A percentile compares a stretch with the other conserved stretches of the same genome.
Evolutionary conservation across 1,140 invertebrate species (phyloP).

Genomic region (Drosophila kurseongensis): DNA sequence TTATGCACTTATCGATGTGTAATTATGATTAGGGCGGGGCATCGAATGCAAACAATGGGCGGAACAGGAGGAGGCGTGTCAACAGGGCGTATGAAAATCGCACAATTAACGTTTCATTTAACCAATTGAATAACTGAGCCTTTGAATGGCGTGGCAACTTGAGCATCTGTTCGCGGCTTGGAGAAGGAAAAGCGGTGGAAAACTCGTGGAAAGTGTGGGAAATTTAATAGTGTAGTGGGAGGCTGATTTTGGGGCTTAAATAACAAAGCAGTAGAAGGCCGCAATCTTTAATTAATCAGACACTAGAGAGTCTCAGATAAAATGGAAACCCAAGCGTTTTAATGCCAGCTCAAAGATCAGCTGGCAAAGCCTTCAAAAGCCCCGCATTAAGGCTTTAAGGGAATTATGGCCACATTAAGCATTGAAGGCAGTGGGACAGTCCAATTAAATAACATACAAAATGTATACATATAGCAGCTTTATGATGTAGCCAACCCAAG

Average conservation of each 20-base stretch:
- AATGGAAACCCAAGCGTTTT: neutral
- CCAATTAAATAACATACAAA: too few species aligned
- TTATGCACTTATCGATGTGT: slow-evolving; percentile 47
- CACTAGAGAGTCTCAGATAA: slow-evolving; percentile 2
- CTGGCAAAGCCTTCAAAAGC: slow-evolving; percentile 4
- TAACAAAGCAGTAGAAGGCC: neutral
- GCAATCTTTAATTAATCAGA: slow-evolving; percentile 28
- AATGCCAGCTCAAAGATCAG: slow-evolving; percentile 21
- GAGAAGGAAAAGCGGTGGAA: neutral
- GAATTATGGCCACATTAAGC: slow-evolving; percentile 28
- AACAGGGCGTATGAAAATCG: slow-evolving; percentile 34
- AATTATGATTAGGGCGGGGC: slow-evolving; percentile 20
- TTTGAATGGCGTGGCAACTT: slow-evolving; percentile 58
- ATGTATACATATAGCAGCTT: too few species aligned
- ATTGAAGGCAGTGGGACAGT: neutral
- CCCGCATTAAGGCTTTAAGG: neutral
- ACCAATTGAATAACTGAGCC: slow-evolving; percentile 56
- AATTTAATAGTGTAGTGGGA: neutral
- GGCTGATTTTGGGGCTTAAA: too few species aligned
- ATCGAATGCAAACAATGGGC: slow-evolving; percentile 13
- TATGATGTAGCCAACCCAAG: too few species aligned
- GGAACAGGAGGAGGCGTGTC: neutral
- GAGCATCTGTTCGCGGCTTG: slow-evolving; percentile 28
- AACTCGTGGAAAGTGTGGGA: neutral
- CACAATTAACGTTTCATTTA: slow-evolving; percentile 69